Percentiles rank a stretch among this genome's conserved stretches.
phyloP scores from a whole-genome alignment of 2,113 vertebrate species.

The Datnioides undecimradiatus region DNA sequence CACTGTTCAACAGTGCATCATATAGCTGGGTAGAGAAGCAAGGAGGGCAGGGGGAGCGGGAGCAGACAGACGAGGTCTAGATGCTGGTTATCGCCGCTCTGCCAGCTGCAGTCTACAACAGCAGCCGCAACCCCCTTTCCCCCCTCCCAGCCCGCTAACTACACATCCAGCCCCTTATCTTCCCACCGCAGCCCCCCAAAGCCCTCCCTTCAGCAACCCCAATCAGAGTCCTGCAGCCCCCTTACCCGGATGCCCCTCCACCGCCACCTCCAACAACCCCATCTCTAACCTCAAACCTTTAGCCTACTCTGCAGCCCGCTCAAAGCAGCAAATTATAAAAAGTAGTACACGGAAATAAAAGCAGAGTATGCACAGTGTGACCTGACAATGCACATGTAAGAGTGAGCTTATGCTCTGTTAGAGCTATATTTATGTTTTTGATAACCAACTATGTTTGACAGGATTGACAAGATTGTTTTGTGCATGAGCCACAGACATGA shows the following conservation, averaged over 20 bases:
- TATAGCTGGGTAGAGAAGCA: constrained; percentile 35
- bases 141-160: constrained; percentile 52
- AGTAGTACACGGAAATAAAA: constrained; percentile 12
- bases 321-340: constrained; percentile 30
- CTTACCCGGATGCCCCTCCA: constrained; percentile 50
- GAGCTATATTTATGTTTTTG: background rate
- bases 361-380: background rate
- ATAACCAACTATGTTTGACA: background rate
- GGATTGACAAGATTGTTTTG: background rate
- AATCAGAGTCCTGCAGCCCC: constrained; percentile 71
- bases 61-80: constrained; percentile 61
- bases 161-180: constrained; percentile 79
- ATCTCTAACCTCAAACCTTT: constrained; percentile 66
- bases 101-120: constrained; percentile 73
- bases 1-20: constrained; percentile 47
- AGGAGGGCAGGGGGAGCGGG: constrained; percentile 39
- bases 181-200: constrained; percentile 75
- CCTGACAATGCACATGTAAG: constrained; percentile 1
- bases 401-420: background rate
- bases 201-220: constrained; percentile 71
- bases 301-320: constrained; percentile 29
- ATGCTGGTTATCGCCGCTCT: constrained; percentile 73
- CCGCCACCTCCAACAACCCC: constrained; percentile 43
- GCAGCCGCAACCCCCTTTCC: constrained; percentile 38
- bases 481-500: background rate